Evolutionary conservation across 2,113 vertebrate species (phyloP).

Genomic region (Collichthys lucidus): DNA sequence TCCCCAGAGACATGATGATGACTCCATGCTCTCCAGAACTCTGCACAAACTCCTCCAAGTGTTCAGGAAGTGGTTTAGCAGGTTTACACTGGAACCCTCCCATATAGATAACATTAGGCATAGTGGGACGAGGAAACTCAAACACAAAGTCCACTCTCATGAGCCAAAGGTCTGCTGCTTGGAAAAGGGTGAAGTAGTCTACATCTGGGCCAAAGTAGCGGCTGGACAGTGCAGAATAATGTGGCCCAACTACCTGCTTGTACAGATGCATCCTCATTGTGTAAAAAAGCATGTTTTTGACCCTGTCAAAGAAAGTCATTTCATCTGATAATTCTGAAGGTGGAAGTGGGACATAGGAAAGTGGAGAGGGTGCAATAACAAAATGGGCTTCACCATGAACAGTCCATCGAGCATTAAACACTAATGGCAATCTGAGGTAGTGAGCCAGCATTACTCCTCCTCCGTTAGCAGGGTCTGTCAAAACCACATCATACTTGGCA

Average conservation of each 20-base stretch:
- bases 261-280: slow-evolving; percentile 52
- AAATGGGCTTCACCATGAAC: slow-evolving; percentile 76
- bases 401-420: slow-evolving; percentile 76
- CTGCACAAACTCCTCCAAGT: slow-evolving; percentile 81
- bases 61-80: slow-evolving; percentile 74
- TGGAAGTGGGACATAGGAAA: slow-evolving; percentile 77
- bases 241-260: slow-evolving; percentile 51
- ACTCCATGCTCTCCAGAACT: slow-evolving; percentile 81
- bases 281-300: slow-evolving; percentile 71
- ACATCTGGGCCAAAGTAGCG: slow-evolving; percentile 71
- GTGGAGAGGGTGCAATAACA: slow-evolving; percentile 73
- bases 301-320: slow-evolving; percentile 77
- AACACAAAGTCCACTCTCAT: slow-evolving; percentile 24
- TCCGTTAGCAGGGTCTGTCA: slow-evolving; percentile 75
- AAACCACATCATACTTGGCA: slow-evolving; percentile 69
- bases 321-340: slow-evolving; percentile 68
- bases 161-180: slow-evolving; percentile 84
- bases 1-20: slow-evolving; percentile 83
- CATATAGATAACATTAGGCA: slow-evolving; percentile 82
- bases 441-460: slow-evolving; percentile 72
- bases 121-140: too few species aligned
- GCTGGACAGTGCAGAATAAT: slow-evolving; percentile 54
- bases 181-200: slow-evolving; percentile 71
- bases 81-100: slow-evolving; percentile 84
- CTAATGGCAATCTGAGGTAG: slow-evolving; percentile 71